Conservation (phyloP, 2,888 invertebrate species). For the Calameuta idolon region DNA sequence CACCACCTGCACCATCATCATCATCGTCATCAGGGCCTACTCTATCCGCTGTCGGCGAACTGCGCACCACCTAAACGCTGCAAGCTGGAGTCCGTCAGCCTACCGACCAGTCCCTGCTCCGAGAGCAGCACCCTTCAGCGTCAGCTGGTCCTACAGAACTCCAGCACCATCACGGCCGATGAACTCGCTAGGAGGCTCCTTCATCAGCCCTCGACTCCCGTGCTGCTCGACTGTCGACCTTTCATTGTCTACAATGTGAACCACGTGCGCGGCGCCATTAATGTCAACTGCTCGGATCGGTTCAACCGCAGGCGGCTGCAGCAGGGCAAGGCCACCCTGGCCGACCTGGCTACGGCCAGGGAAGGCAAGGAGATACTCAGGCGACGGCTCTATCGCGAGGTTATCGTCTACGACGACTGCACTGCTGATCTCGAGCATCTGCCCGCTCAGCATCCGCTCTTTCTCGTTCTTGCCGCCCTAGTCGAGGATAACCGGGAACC, state of each 20-base stretch:
- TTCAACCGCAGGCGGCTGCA: slow-evolving; percentile 77
- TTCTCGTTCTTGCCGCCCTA: slow-evolving; percentile 75
- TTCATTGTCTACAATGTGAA: slow-evolving; percentile 78
- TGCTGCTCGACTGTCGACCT: slow-evolving; percentile 76
- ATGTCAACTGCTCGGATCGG: slow-evolving; percentile 79
- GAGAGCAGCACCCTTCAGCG: slow-evolving; percentile 70
- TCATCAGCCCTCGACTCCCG: slow-evolving; percentile 26
- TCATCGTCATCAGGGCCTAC: slow-evolving; percentile 29
- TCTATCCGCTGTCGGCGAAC: slow-evolving; percentile 28
- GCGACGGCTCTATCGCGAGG: slow-evolving; percentile 71
- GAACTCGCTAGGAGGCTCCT: slow-evolving; percentile 68
- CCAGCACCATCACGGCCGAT: slow-evolving; percentile 69
- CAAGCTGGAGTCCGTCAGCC: slow-evolving; percentile 70
- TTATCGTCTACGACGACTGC: slow-evolving; percentile 78
- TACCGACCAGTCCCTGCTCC: slow-evolving; percentile 71
- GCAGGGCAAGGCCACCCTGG: slow-evolving; percentile 75
- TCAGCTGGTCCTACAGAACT: slow-evolving; percentile 69
- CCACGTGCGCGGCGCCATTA: slow-evolving; percentile 77
- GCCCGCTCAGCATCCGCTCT: slow-evolving; percentile 73
- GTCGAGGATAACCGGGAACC: slow-evolving; percentile 77
- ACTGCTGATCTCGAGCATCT: slow-evolving; percentile 74
- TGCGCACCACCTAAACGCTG: slow-evolving; percentile 68
- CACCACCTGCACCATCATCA: slow-evolving; percentile 27
- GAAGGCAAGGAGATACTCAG: slow-evolving; percentile 75
- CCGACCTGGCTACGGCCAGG: slow-evolving; percentile 75